A percentile compares a stretch with the other conserved stretches of the same genome.
Evolutionary conservation across 2,113 vertebrate genomes (phyloP).

Genomic region (Rallus limicola): DNA sequence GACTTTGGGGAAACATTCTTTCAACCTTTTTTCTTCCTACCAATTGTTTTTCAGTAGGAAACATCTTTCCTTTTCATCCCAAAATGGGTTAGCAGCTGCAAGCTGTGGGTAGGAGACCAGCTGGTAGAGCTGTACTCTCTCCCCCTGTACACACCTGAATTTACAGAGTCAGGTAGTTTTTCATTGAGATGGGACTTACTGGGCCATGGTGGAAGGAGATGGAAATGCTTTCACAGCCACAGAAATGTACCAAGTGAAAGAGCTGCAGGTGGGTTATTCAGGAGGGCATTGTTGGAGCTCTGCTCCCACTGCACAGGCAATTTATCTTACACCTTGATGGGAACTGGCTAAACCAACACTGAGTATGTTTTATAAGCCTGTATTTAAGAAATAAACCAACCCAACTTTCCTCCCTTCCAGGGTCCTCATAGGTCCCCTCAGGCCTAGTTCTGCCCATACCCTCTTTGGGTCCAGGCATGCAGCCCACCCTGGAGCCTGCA

Average conservation of each 20-base stretch:
- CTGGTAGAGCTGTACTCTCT: neutral
- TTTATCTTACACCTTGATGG: neutral
- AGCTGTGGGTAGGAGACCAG: neutral
- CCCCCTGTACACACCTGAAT: neutral
- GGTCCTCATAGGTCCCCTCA: neutral
- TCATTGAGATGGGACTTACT: neutral
- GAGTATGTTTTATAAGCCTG: neutral
- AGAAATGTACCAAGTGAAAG: neutral
- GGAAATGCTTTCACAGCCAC: neutral
- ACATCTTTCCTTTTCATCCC: neutral
- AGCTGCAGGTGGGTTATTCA: neutral
- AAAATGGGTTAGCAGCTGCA: neutral
- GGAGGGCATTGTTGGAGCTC: fast-evolving
- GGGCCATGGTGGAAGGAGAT: neutral
- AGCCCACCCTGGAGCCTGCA: neutral
- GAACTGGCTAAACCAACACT: neutral
- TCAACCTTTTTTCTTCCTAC: neutral
- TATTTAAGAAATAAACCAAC: neutral
- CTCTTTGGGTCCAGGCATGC: neutral
- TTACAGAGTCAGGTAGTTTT: neutral
- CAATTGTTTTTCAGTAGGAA: neutral
- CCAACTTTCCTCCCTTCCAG: neutral
- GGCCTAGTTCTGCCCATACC: neutral
- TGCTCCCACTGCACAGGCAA: neutral
- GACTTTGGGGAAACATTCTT: neutral